phyloP scores from a whole-genome alignment of 2,113 vertebrate species.

The Scatophagus argus region DNA sequence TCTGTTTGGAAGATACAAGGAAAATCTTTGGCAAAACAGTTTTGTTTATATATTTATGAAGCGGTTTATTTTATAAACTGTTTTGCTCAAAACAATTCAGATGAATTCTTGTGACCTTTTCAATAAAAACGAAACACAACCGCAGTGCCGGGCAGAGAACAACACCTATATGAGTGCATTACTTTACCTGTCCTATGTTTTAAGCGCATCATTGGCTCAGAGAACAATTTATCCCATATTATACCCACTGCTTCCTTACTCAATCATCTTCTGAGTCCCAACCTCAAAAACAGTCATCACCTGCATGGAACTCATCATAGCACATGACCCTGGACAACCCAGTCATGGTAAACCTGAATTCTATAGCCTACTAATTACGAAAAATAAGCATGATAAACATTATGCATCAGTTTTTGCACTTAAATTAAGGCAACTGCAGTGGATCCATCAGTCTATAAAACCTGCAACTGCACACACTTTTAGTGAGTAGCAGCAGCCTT shows the following conservation, averaged over 20 bases:
- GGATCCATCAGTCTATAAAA: too few species aligned
- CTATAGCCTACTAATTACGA: too few species aligned
- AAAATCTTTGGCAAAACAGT: conserved; percentile 3
- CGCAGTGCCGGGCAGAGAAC: not conserved
- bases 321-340: not conserved
- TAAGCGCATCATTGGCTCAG: too few species aligned
- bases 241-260: not conserved
- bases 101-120: not conserved
- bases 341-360: too few species aligned
- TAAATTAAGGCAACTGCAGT: too few species aligned
- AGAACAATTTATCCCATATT: not conserved
- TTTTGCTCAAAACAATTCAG: conserved; percentile 8
- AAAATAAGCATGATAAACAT: too few species aligned
- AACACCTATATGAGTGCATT: not conserved
- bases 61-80: too few species aligned
- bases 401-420: too few species aligned
- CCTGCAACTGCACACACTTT: too few species aligned
- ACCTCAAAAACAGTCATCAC: not conserved
- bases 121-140: not conserved
- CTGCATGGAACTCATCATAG: not conserved
- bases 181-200: not conserved
- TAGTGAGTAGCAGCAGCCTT: too few species aligned
- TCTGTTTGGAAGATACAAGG: conserved; percentile 10
- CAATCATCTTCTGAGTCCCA: not conserved
- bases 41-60: too few species aligned